A percentile compares a stretch with the other conserved stretches of the same genome.
Evolutionary conservation across 2,113 vertebrate species (phyloP).

Genomic region (Ceratotherium simum): DNA sequence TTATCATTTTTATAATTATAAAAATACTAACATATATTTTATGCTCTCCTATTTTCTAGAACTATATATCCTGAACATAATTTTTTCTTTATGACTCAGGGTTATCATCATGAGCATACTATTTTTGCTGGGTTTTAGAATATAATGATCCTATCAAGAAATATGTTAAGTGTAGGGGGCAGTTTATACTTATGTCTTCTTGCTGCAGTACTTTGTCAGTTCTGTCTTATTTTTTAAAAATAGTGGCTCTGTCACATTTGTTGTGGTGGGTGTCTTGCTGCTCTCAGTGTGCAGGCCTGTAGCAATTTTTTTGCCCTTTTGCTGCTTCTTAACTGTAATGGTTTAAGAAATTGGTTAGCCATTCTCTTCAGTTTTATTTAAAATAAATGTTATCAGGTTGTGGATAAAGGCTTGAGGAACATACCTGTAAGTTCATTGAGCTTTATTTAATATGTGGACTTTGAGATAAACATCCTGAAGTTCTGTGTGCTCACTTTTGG

Average conservation of each 20-base stretch:
- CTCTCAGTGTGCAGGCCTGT: neutral
- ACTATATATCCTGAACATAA: neutral
- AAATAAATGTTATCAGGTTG: neutral
- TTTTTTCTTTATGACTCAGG: neutral
- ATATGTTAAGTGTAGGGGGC: neutral
- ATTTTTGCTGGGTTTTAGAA: neutral
- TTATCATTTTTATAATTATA: constrained; percentile 28
- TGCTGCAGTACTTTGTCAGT: neutral
- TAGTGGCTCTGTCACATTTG: neutral
- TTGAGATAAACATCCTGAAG: neutral
- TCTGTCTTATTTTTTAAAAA: neutral
- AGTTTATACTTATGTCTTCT: neutral
- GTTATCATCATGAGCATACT: constrained; percentile 19
- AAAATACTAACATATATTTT: constrained; percentile 10
- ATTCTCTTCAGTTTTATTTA: neutral
- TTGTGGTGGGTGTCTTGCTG: neutral
- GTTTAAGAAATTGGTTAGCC: neutral
- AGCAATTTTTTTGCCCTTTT: neutral
- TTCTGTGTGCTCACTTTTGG: neutral
- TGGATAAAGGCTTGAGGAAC: neutral
- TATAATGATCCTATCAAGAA: neutral
- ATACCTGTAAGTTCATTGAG: neutral
- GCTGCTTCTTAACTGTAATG: neutral
- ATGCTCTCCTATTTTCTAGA: constrained; percentile 13
- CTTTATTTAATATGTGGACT: neutral